Base-by-base conservation (phyloP, 2,888 invertebrate species). In the Hypsopygia costalis region DNA sequence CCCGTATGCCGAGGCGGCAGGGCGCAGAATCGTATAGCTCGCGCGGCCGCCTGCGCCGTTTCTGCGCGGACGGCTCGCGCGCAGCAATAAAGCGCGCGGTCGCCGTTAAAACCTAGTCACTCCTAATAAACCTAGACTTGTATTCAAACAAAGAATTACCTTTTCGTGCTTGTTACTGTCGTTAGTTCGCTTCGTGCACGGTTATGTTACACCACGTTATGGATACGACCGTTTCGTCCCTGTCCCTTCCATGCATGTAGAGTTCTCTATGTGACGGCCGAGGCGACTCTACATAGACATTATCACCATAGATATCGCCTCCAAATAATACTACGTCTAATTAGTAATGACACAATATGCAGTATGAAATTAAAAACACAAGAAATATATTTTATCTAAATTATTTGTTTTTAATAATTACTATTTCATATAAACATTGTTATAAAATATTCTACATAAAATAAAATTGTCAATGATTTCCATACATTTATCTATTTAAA, bases 111-210 rank as follows among this genome's bases (percentile, higher is more conserved):
- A 54, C 53, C 52, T 54, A 54, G 49, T 31, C 39, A 37, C 41
- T 55, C 49, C 54, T 47, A 51, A 61, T 57, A 52, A 57, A 64
- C 52, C 63, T 53, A 62, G 47, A 51, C 56, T 55, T 56, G 51
- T 52, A 55, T 59, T 51, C 47, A 49, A 62, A 63, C 67, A 56
- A 58, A 58, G 57, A 54, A 55, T 51, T 55, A 51, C 41, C 52
- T 58, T 58, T 63, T 55, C 51, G 46, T 54, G 61, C 38, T 22
- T 21, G 32, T 25, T 32, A 30, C 27, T 12, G 12, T 21, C 30
- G 9, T n/a, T 12, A 12, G 32, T 32, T 22, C 11, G 9, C 11
- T 31, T 38, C 3, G 37, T 10, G 29, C 5, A 16, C 8, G 9
- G 20, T 34, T 6, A 9, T n/a, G 22, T 22, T 37, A 22, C 12